Conservation (phyloP, 2,888 invertebrate genomes). For the Acanthosepion lycidas region DNA sequence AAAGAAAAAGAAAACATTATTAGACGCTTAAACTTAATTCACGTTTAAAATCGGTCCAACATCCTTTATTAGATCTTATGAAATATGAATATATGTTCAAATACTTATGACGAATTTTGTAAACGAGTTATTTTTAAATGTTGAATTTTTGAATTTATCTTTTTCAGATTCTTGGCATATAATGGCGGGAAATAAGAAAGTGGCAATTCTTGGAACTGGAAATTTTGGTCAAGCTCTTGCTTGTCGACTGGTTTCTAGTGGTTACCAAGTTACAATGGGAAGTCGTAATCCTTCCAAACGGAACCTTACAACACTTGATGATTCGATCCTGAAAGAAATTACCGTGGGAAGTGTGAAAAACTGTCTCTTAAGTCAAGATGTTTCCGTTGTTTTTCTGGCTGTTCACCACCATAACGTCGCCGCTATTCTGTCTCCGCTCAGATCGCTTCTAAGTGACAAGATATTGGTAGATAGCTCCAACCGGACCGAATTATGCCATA, state of each 20-base stretch:
- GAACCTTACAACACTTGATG: constrained; percentile 55
- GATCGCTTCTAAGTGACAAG: constrained; percentile 58
- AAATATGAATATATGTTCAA: too few species aligned
- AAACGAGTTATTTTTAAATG: neutral
- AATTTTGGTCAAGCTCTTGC: constrained; percentile 65
- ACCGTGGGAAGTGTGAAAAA: constrained; percentile 58
- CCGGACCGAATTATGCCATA: constrained; percentile 56
- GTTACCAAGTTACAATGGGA: constrained; percentile 66
- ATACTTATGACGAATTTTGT: too few species aligned
- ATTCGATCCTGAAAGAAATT: constrained; percentile 61
- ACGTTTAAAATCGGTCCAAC: too few species aligned
- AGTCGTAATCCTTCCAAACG: constrained; percentile 61
- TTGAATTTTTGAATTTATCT: neutral
- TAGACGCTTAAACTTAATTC: too few species aligned
- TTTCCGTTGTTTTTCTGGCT: constrained; percentile 62
- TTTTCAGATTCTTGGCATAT: neutral
- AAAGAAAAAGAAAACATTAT: too few species aligned
- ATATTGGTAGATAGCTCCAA: constrained; percentile 67
- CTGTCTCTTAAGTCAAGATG: neutral
- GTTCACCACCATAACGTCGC: constrained; percentile 64
- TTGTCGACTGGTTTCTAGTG: constrained; percentile 60
- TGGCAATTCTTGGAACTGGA: constrained; percentile 68
- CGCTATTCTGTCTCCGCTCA: constrained; percentile 55
- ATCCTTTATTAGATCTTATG: too few species aligned
- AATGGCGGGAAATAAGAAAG: neutral